Evolutionary conservation across 53 echinoderm and acorn worm genomes (phyloP), one percentile per base, ranked within the genome.

Genomic region (Hippasteria phrygiana): DNA sequence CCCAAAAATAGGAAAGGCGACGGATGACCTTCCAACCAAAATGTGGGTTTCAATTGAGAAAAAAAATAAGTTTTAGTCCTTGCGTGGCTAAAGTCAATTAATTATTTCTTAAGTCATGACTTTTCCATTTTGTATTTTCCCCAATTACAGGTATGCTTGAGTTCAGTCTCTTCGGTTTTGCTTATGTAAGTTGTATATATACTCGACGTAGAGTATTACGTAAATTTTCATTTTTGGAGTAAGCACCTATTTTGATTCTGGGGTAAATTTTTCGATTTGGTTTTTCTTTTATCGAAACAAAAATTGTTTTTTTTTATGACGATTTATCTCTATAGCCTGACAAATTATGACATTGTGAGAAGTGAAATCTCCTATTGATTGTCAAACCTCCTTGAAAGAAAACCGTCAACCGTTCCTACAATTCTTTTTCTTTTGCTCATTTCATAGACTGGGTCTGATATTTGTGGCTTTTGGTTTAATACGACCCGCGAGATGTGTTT

Each of bases 401-500:
- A 45, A 11, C 6, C 46, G 5, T 7, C 46, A 45, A 7, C 46
- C 46, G 11, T 5, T 45, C 46, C 5, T 45, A 11, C 5, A 45
- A 45, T 45, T 45, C 59, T 20, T 59, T 59, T 59, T 27, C 4
- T 64, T 10, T 28, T 64, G 1, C 18, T 59, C 24, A 20, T 48
- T 67, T 35, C 31, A 10, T 59, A 99, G 99, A 94, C 93, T 29
- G 99, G 99, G 2, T 91, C 99, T 56, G 99, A 99, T 73, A 99
- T 99, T 18, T 99, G 99, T 71, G 99, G 99, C 2, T 99, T 99
- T 48, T 99, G 96, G 96, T 96, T 88, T 40, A 87, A 92, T 16
- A 94, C 99, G 1, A 99, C 99, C 0, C 91, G 94, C 41, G 94
- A 91, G 46, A 73, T 99, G 91, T 99, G 99, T 53, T 93, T 91